Evolutionary conservation across 1,140 invertebrate genomes (phyloP), one percentile per base, ranked within the genome.

Genomic region (Pentalonia nigronervosa): DNA sequence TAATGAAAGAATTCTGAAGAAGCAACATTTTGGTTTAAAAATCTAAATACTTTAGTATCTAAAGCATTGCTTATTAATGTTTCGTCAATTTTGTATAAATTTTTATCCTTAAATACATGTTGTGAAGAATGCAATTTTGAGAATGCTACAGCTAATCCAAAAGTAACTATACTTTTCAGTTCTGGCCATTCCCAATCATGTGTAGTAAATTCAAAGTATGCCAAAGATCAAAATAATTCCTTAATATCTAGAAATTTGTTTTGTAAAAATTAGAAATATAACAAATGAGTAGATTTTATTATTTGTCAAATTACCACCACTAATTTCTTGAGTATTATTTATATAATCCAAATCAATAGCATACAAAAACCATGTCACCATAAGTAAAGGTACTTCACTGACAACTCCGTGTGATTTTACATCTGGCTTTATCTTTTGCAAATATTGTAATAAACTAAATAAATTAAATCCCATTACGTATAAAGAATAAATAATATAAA

Each of bases 61-160:
- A 92, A 84, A 50, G 91, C 45, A 92, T 41, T 25, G 20, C 25
- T 56, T 4, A 92, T 50, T 41, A 92, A 92, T 83, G 76, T 50
- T 92, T 92, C 91, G 8, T 92, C 91, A 53, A 92, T 92, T 92
- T 92, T 92, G 14, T 83, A 50, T 92, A 92, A 83, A 83, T n/a
- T 83, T 92, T 92, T 92, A 92, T 83, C 83, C 53, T 92, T 83
- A 92, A 92, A 92, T 21, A 92, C 76, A 84, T 92, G 91, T 11
- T 92, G 91, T 23, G 91, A 83, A 83, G 48, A 76, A 36, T 76
- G 60, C 50, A 92, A 92, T 92, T 92, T 92, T 25, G 76, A 81
- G 53, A 92, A 92, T 84, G 91, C 76, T 53, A 92, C 76, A 92
- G 91, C 67, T 92, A 92, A 92, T 36, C 91, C 91, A 92, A 92